A percentile compares a stretch with the other conserved stretches of the same genome.
phyloP scores from a whole-genome alignment of 2,797 vertebrate species.

The Ctenopoma multispine region DNA sequence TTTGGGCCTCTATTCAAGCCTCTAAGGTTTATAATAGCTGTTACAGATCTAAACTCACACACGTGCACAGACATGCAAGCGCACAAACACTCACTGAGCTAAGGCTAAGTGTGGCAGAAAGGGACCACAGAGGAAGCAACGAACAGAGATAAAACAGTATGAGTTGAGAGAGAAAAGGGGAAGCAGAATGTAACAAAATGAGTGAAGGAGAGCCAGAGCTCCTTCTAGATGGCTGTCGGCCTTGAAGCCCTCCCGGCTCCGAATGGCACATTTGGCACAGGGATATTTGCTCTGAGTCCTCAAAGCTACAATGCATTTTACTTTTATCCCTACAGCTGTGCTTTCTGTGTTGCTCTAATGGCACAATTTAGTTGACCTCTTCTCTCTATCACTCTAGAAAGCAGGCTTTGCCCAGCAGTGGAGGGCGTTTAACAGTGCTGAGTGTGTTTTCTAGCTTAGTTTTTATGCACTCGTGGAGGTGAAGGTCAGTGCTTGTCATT shows the following conservation, averaged over 20 bases:
- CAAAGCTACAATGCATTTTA: slow-evolving; percentile 42
- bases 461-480: slow-evolving; percentile 24
- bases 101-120: slow-evolving; percentile 36
- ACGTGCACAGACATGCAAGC: not conserved
- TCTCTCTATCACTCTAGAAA: not conserved
- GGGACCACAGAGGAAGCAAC: slow-evolving; percentile 25
- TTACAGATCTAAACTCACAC: slow-evolving; percentile 21
- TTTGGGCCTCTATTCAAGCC: slow-evolving; percentile 30
- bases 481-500: slow-evolving; percentile 22
- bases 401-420: slow-evolving; percentile 7
- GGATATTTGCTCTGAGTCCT: slow-evolving; percentile 50
- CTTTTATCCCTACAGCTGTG: slow-evolving; percentile 47
- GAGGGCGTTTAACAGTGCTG: slow-evolving; percentile 1
- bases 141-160: slow-evolving; percentile 35
- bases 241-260: slow-evolving; percentile 69
- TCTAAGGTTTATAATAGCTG: slow-evolving; percentile 29
- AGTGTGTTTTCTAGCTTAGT: slow-evolving; percentile 12
- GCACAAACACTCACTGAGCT: slow-evolving; percentile 13
- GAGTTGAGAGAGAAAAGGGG: slow-evolving; percentile 27
- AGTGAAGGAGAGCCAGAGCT: slow-evolving; percentile 68
- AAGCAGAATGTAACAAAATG: slow-evolving; percentile 59
- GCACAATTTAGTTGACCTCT: slow-evolving; percentile 37
- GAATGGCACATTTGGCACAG: slow-evolving; percentile 70
- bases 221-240: slow-evolving; percentile 58
- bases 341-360: slow-evolving; percentile 35